Evolutionary conservation across 2,888 invertebrate genomes (phyloP).

Genomic region (Craniophora ligustri): DNA sequence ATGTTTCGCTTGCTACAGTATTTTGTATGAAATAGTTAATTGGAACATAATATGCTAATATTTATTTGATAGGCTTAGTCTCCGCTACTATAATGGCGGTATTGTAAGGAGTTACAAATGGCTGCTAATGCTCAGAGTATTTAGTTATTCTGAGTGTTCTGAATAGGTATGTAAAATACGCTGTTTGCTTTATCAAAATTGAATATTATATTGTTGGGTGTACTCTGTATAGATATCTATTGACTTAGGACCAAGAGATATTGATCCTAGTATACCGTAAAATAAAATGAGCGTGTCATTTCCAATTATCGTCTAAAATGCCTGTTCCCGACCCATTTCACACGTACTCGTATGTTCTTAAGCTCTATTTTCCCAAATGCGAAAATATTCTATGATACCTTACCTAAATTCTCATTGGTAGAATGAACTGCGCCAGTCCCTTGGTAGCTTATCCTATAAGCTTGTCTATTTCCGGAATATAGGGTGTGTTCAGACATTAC

Average conservation of each 20-base stretch:
- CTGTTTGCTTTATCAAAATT: slow-evolving; percentile 26
- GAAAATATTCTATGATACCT: slow-evolving; percentile 43
- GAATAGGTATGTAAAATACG: slow-evolving; percentile 21
- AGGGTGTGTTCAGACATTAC: slow-evolving; percentile 24
- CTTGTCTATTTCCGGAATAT: slow-evolving; percentile 43
- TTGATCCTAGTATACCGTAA: slow-evolving; percentile 4
- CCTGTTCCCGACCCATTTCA: slow-evolving; percentile 19
- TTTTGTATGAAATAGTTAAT: slow-evolving; percentile 47
- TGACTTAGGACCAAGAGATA: neutral
- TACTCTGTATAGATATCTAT: slow-evolving; percentile 13
- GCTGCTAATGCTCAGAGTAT: slow-evolving; percentile 34
- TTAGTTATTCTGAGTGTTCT: slow-evolving; percentile 37
- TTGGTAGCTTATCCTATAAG: slow-evolving; percentile 45
- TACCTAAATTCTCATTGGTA: slow-evolving; percentile 40
- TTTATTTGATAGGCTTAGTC: slow-evolving; percentile 41
- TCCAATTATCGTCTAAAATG: slow-evolving; percentile 14
- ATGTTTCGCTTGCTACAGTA: slow-evolving; percentile 54
- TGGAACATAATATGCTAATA: slow-evolving; percentile 32
- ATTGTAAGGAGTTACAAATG: slow-evolving; percentile 33
- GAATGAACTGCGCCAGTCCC: slow-evolving; percentile 39
- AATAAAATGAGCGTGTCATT: neutral
- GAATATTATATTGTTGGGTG: slow-evolving; percentile 24
- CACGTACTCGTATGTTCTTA: slow-evolving; percentile 9
- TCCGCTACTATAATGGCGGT: slow-evolving; percentile 19
- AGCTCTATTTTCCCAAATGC: slow-evolving; percentile 18